Conservation (phyloP, 2,113 vertebrate genomes). For the zebrafish (Danio rerio) region GRCz12tu NC_133180.1:18893501-18894000, state of each 20-base stretch:
- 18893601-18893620: slow-evolving; percentile 26
- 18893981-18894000: neutral
- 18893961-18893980: neutral
- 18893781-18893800: slow-evolving; percentile 37
- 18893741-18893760: slow-evolving; percentile 64
- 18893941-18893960: neutral
- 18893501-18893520: neutral
- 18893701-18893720: slow-evolving; percentile 73
- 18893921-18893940: slow-evolving; percentile 9
- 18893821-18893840: slow-evolving; percentile 35
- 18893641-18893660: slow-evolving; percentile 29
- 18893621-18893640: slow-evolving; percentile 29
- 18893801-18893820: slow-evolving; percentile 42
- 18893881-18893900: slow-evolving; percentile 32
- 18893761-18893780: slow-evolving; percentile 44
- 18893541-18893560: neutral
- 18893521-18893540: slow-evolving; percentile 10
- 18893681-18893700: slow-evolving; percentile 55
- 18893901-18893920: slow-evolving; percentile 10
- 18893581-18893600: neutral
- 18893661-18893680: slow-evolving; percentile 67
- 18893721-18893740: slow-evolving; percentile 71
- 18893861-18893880: slow-evolving; percentile 20
- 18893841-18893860: slow-evolving; percentile 46
- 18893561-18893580: no score